A percentile compares a stretch with the other conserved stretches of the same genome.
Evolutionary conservation across 2,888 invertebrate genomes (phyloP).

Genomic region (Prosopocoilus inquinatus): DNA sequence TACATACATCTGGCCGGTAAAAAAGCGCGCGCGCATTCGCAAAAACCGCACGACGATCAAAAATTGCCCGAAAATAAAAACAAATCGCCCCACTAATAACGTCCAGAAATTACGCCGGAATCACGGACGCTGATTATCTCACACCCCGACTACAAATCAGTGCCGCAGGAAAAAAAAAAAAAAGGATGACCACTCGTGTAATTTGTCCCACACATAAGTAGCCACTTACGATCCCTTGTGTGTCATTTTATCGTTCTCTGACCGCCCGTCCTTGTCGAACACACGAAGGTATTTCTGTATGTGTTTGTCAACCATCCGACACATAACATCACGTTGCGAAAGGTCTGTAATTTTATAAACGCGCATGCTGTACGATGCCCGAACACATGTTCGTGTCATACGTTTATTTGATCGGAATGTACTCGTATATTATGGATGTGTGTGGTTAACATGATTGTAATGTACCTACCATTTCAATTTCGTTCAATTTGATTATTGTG

Average conservation of each 20-base stretch:
- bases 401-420: too few species aligned
- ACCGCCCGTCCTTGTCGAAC: slow-evolving; percentile 1
- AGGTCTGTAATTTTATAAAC: too few species aligned
- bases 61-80: neutral
- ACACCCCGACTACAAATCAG: slow-evolving; percentile 24
- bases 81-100: slow-evolving; percentile 8
- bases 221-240: slow-evolving; percentile 21
- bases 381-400: too few species aligned
- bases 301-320: slow-evolving; percentile 2
- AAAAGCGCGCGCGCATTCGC: too few species aligned
- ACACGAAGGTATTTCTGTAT: slow-evolving; percentile 1
- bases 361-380: too few species aligned
- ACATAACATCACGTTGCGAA: slow-evolving; percentile 13
- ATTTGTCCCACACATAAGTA: slow-evolving; percentile 26
- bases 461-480: too few species aligned
- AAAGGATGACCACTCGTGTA: slow-evolving; percentile 19
- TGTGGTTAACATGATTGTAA: too few species aligned
- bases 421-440: too few species aligned
- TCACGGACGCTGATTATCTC: slow-evolving; percentile 15
- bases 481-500: too few species aligned
- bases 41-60: too few species aligned
- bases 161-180: slow-evolving; percentile 21
- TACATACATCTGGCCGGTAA: too few species aligned
- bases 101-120: slow-evolving; percentile 13
- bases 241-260: slow-evolving; percentile 16